A percentile compares a stretch with the other conserved stretches of the same genome.
Evolutionary conservation across 53 echinoderm and acorn worm species (phyloP).

Genomic region (Patiria pectinifera): DNA sequence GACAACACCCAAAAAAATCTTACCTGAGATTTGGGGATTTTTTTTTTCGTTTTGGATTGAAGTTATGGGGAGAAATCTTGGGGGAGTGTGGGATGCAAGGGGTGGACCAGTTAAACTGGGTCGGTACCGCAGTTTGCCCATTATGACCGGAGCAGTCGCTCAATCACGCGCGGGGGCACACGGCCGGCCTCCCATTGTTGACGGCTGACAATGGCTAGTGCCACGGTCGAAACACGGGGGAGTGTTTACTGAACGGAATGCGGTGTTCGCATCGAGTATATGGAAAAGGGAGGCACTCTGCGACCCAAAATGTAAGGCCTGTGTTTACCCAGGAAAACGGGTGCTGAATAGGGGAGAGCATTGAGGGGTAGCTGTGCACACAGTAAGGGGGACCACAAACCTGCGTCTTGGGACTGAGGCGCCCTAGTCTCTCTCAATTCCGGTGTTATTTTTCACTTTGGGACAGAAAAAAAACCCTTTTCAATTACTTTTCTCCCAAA

Average conservation of each 20-base stretch:
- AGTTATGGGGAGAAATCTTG: background rate
- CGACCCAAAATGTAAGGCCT: constrained; percentile 17
- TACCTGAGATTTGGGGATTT: background rate
- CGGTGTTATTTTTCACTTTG: constrained; percentile 21
- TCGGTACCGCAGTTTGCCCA: background rate
- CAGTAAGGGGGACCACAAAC: background rate
- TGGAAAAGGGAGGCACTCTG: background rate
- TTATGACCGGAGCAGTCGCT: background rate
- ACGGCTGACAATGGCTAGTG: constrained; percentile 43
- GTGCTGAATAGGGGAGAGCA: constrained; percentile 35
- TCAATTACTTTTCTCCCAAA: background rate
- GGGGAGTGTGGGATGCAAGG: background rate
- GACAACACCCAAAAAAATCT: background rate
- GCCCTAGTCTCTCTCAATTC: constrained; percentile 1
- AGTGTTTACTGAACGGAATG: constrained; percentile 37
- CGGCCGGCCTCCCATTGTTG: constrained; percentile 32
- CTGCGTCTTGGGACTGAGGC: constrained; percentile 42
- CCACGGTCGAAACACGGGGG: constrained; percentile 35
- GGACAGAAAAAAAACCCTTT: background rate
- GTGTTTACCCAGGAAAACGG: constrained; percentile 58
- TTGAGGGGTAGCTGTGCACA: background rate
- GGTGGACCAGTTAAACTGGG: constrained; percentile 21
- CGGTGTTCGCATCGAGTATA: constrained; percentile 1
- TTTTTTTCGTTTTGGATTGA: background rate
- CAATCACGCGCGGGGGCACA: constrained; percentile 32